Percentiles rank a stretch among this genome's conserved stretches.
Conservation (phyloP, 2,888 invertebrate genomes). For the Pseudanteris insignis region DNA sequence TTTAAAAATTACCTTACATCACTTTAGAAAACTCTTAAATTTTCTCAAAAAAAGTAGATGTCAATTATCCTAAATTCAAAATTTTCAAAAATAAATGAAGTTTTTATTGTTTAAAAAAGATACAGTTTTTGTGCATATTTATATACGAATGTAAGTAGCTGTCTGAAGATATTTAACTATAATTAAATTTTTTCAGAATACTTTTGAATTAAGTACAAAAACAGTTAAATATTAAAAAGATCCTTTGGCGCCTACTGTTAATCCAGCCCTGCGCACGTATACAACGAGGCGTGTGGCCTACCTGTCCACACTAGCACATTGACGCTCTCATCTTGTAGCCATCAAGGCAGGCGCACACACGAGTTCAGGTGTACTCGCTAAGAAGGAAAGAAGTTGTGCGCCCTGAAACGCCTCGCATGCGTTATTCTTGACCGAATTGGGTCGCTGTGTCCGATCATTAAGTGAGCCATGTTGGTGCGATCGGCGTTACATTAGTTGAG, state of each 20-base stretch:
- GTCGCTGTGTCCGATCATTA: constrained; percentile 9
- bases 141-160: no score
- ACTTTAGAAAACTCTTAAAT: no score
- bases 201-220: background rate
- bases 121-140: no score
- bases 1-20: no score
- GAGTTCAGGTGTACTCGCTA: constrained; percentile 18
- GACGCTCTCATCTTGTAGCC: background rate
- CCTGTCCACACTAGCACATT: constrained; percentile 3
- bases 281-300: background rate
- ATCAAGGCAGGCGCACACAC: constrained; percentile 14
- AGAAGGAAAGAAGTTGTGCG: constrained; percentile 16
- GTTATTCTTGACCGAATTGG: constrained; percentile 11
- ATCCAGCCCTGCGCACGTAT: constrained; percentile 10
- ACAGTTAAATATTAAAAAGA: constrained; percentile 1
- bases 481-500: constrained; percentile 13
- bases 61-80: no score
- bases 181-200: background rate
- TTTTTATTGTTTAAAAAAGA: no score
- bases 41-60: no score
- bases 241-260: background rate
- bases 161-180: no score
- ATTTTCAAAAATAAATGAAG: no score
- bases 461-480: constrained; percentile 16
- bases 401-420: constrained; percentile 17